A percentile compares a stretch with the other conserved stretches of the same genome.
phyloP scores from a whole-genome alignment of 2,113 vertebrate genomes.

The Dromaius novaehollandiae region DNA sequence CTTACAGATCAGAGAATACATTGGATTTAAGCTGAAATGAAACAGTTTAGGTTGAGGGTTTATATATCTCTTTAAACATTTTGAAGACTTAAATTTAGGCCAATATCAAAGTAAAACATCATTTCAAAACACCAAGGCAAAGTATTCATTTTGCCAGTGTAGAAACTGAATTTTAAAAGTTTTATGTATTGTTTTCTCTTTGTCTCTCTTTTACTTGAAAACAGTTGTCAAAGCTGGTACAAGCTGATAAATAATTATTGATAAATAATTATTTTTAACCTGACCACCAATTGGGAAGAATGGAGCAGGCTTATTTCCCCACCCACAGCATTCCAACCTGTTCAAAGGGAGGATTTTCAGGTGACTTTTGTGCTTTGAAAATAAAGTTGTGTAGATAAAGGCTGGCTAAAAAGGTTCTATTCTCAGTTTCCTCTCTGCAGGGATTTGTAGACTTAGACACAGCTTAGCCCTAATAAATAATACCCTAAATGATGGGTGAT shows the following conservation, averaged over 20 bases:
- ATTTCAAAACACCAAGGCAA: not conserved
- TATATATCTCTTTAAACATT: not conserved
- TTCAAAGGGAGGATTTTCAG: not conserved
- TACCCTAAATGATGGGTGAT: not conserved
- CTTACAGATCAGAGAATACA: not conserved
- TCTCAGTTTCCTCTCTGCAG: not conserved
- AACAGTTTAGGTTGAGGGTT: not conserved
- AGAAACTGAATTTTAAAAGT: not conserved
- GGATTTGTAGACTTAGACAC: not conserved
- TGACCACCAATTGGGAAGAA: not conserved
- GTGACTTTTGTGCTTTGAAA: not conserved
- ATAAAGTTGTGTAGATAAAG: not conserved
- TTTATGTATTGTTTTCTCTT: not conserved
- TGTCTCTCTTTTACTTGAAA: not conserved
- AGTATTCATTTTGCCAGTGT: not conserved
- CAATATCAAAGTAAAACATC: not conserved
- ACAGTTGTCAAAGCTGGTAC: not conserved
- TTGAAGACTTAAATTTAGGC: conserved; percentile 7
- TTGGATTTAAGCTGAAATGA: not conserved
- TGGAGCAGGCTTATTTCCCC: not conserved
- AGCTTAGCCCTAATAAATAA: not conserved
- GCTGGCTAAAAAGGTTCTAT: not conserved
- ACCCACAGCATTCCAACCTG: not conserved
- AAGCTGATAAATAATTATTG: not conserved
- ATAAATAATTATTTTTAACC: not conserved